Evolutionary conservation across 2,113 vertebrate species (phyloP).

Genomic region (Cairina moschata): DNA sequence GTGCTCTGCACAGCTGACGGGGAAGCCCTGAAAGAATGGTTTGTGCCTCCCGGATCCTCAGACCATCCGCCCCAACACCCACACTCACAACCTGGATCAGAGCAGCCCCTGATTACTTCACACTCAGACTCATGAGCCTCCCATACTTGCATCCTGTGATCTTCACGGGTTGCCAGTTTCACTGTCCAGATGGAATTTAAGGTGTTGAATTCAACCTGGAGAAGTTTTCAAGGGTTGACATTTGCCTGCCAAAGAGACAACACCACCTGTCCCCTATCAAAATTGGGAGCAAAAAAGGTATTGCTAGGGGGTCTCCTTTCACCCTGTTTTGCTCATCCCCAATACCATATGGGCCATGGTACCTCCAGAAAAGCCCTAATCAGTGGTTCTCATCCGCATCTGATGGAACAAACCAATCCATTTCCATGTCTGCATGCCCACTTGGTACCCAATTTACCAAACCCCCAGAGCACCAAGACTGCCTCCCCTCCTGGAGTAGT

Average conservation of each 20-base stretch:
- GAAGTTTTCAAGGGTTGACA: background rate
- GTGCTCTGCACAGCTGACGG: background rate
- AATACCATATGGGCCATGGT: background rate
- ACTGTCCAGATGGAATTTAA: background rate
- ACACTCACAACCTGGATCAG: background rate
- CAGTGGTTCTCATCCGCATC: rapidly evolving
- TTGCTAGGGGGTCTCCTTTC: background rate
- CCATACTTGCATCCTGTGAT: background rate
- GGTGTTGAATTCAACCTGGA: background rate
- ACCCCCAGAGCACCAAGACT: background rate
- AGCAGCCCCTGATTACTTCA: background rate
- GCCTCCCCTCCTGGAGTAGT: background rate
- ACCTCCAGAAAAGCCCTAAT: background rate
- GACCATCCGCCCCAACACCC: background rate
- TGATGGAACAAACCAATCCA: background rate
- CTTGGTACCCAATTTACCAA: rapidly evolving
- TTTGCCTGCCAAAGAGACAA: background rate
- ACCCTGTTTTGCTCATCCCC: background rate
- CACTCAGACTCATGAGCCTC: background rate
- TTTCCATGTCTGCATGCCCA: background rate
- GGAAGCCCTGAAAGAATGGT: slow-evolving; percentile 8
- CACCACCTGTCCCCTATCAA: background rate
- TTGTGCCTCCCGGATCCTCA: background rate
- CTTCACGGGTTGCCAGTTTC: background rate
- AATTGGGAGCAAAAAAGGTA: background rate